Base-by-base conservation (phyloP, 2,888 invertebrate genomes). In the Idaea straminata region DNA sequence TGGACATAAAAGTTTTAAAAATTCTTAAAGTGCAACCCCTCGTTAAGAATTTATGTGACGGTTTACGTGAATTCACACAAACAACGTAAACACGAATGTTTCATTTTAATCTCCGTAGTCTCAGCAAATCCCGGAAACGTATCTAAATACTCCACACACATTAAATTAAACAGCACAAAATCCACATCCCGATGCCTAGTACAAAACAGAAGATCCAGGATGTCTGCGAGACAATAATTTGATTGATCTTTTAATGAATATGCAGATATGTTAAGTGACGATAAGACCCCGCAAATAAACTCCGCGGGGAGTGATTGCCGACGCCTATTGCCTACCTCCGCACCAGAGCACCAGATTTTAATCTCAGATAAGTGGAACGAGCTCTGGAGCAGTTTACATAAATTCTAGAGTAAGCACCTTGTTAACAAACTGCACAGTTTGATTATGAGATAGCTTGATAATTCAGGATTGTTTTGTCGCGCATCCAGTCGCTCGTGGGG, bases 171-270 rank as follows among this genome's bases (percentile, higher is more conserved):
- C 35, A 13, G 16, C 35, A 59, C 15, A 15, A 72, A 67, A 70
- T 64, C 16, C 47, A 34, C 35, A 36, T 35, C 59, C 58, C 62
- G 13, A 16, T 60, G 15, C 34, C 35, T 59, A 36, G 16, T 4
- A 15, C 58, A 57, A 57, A 13, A 58, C n/a, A 58, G 58, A 58
- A 58, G 58, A 58, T 58, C 15, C 58, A 5, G 58, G 58, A 58
- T 58, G n/a, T 5, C n/a, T 3, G 16, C 15, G 66, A 83, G 79
- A 85, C 85, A 87, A 85, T 82, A 83, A 85, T 88, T 85, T 91
- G 91, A 92, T 92, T 87, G 91, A 91, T 91, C 87, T 86, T 83
- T 82, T 89, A 87, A 91, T 91, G 91, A 92, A 89, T 91, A 91
- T 91, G 90, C 90, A 92, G 91, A 91, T 91, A 85, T 86, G 88